A percentile compares a stretch with the other conserved stretches of the same genome.
phyloP scores from a whole-genome alignment of 2,888 invertebrate species.

The Margaritifera margaritifera region DNA sequence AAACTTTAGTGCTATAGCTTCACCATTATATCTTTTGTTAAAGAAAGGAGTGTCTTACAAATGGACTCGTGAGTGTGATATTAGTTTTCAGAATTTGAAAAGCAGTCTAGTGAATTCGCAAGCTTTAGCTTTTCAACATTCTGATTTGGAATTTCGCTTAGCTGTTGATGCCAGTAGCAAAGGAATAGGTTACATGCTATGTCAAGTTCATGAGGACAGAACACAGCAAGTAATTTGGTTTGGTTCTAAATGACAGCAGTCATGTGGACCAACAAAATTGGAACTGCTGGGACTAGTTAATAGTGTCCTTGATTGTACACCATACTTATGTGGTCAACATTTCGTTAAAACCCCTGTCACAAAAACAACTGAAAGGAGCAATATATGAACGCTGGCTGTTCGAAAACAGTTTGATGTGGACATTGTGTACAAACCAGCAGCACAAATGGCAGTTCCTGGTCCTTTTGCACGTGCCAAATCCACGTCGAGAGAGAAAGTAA shows the following conservation, averaged over 20 bases:
- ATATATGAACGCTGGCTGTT: conserved; percentile 40
- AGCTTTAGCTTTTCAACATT: conserved; percentile 34
- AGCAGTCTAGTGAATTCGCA: conserved; percentile 16
- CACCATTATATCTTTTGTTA: conserved; percentile 16
- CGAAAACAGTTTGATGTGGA: conserved; percentile 29
- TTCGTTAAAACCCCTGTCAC: conserved; percentile 17
- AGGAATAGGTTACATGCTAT: too few species aligned
- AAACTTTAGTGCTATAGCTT: too few species aligned
- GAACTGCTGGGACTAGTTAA: conserved; percentile 17
- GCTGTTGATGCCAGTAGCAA: too few species aligned
- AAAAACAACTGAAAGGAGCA: conserved; percentile 22
- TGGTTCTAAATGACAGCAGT: conserved; percentile 20
- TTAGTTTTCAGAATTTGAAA: conserved; percentile 25
- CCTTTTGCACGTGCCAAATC: conserved; percentile 11
- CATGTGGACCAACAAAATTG: conserved; percentile 16
- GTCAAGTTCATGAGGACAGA: conserved; percentile 9
- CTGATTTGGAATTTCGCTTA: conserved; percentile 28
- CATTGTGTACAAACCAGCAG: conserved; percentile 24
- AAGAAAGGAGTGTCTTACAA: conserved; percentile 17
- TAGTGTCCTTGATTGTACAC: conserved; percentile 12
- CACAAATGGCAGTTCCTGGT: conserved; percentile 19
- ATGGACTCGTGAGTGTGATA: conserved; percentile 17
- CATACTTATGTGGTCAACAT: conserved; percentile 9
- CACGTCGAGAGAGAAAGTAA: too few species aligned
- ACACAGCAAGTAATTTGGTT: conserved; percentile 13